Evolutionary conservation across 2,113 vertebrate species (phyloP).

Genomic region (Dunckerocampus dactyliophorus): DNA sequence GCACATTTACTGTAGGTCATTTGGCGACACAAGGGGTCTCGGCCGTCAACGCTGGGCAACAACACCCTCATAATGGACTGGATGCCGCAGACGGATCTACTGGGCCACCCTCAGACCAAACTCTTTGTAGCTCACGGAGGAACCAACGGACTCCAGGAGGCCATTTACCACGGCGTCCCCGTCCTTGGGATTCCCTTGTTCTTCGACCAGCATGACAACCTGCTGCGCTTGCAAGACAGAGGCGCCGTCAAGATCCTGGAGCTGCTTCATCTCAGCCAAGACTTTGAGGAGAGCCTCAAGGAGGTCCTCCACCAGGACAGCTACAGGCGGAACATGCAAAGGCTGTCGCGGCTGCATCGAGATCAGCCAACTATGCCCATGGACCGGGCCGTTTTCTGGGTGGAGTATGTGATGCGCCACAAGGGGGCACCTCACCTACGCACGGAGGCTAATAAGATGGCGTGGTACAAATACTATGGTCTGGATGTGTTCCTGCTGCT

Average conservation of each 20-base stretch:
- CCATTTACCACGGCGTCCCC: slow-evolving; percentile 65
- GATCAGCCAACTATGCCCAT: slow-evolving; percentile 58
- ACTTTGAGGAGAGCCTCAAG: slow-evolving; percentile 42
- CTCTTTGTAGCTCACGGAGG: slow-evolving; percentile 68
- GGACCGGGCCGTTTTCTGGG: slow-evolving; percentile 65
- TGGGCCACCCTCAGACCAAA: slow-evolving; percentile 67
- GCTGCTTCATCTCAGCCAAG: slow-evolving; percentile 41
- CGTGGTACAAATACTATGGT: slow-evolving; percentile 64
- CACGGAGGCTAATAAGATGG: slow-evolving; percentile 61
- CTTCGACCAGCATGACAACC: slow-evolving; percentile 71
- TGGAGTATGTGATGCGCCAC: slow-evolving; percentile 66
- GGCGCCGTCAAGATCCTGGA: slow-evolving; percentile 58
- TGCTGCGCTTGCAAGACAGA: slow-evolving; percentile 56
- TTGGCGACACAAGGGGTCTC: slow-evolving; percentile 62
- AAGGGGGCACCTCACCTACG: slow-evolving; percentile 63
- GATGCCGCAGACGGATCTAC: slow-evolving; percentile 71
- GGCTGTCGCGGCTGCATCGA: slow-evolving; percentile 57
- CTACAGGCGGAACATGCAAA: slow-evolving; percentile 64
- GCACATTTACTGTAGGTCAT: slow-evolving; percentile 58
- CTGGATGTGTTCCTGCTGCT: slow-evolving; percentile 58
- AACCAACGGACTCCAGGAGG: slow-evolving; percentile 71
- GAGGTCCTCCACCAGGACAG: slow-evolving; percentile 40
- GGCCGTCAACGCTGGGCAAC: slow-evolving; percentile 63
- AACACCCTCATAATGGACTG: slow-evolving; percentile 66
- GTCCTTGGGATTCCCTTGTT: slow-evolving; percentile 68